Evolutionary conservation across 2,797 vertebrate genomes (phyloP), one percentile per base, ranked within the genome.

Genomic region (Linurgus olivaceus): DNA sequence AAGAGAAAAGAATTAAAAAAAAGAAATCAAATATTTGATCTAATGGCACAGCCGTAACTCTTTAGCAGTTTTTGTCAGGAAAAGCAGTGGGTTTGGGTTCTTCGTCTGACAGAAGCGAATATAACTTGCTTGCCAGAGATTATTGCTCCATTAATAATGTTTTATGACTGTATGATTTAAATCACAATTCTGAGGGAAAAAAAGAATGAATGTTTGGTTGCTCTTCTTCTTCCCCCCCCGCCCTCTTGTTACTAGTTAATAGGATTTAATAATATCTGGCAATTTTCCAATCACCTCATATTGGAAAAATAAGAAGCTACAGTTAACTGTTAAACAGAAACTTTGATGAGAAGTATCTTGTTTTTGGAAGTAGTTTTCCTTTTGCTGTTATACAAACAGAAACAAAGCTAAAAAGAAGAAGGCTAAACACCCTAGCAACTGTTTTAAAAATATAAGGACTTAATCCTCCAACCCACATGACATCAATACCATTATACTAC

Each of bases 1-100:
- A 96, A 96, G 92, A 94, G 96, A 96, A 96, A 90, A 96, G 76
- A 94, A 73, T 93, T 70, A 68, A 76, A 93, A 93, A 88, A 92
- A 94, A 40, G 14, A 74, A 93, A 87, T 91, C 66, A 78, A 83
- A 79, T 83, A 70, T 91, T 87, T 88, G 55, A 37, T 79, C 59
- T 82, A 92, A 74, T 15, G 73, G 70, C 14, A 93, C 25, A 94
- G 35, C 28, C 13, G 59, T 13, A 90, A 57, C 63, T 45, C 86
- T 52, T 93, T 7, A 94, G 70, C 83, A 90, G 37, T 67, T 86
- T 38, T 67, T 82, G 75, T 94, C n/a, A 83, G 82, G 73, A 96
- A 93, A 77, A 77, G 74, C 63, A 88, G 45, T 7, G 50, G 19
- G 44, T 79, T 93, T 42, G 47, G 61, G 73, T 13, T 86, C 92